Percentiles rank a stretch among this genome's conserved stretches.
Evolutionary conservation across 2,797 vertebrate genomes (phyloP).

Genomic region (Lacerta viridis): DNA sequence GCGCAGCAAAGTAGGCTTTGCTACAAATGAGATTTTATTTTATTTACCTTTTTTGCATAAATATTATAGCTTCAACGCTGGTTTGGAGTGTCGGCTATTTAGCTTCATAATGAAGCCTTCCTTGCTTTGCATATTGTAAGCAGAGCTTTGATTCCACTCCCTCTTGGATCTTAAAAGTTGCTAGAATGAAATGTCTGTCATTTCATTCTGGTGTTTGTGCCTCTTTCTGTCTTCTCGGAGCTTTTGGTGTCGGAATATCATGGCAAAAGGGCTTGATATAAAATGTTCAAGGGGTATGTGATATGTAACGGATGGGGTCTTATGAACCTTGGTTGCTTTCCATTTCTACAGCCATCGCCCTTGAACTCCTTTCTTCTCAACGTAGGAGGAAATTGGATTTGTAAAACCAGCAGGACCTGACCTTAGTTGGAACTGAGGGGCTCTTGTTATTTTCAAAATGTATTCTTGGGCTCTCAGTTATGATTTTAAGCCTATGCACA

Average conservation of each 20-base stretch:
- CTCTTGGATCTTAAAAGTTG: not conserved
- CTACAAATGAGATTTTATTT: not conserved
- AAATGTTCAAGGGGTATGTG: not conserved
- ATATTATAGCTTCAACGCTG: constrained; percentile 8
- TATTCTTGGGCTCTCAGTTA: constrained; percentile 1
- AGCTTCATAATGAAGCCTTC: constrained; percentile 40
- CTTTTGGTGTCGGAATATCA: not conserved
- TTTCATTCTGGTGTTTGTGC: not conserved
- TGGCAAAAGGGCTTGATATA: not conserved
- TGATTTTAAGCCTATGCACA: not conserved
- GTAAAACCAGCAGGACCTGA: not conserved
- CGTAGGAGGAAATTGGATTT: not conserved
- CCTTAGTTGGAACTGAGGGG: not conserved
- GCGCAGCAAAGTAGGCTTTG: not conserved
- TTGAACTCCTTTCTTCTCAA: not conserved
- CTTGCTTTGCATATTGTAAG: not conserved
- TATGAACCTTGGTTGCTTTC: not conserved
- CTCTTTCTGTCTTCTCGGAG: not conserved
- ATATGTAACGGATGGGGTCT: not conserved
- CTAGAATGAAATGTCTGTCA: constrained; percentile 3
- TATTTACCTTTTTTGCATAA: constrained; percentile 22
- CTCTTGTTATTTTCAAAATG: constrained; percentile 1
- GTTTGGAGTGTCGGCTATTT: constrained; percentile 37
- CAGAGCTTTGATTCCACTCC: not conserved
- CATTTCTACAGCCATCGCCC: not conserved